Evolutionary conservation across 2,888 invertebrate species (phyloP).

Genomic region (Glaucopsyche alexis): DNA sequence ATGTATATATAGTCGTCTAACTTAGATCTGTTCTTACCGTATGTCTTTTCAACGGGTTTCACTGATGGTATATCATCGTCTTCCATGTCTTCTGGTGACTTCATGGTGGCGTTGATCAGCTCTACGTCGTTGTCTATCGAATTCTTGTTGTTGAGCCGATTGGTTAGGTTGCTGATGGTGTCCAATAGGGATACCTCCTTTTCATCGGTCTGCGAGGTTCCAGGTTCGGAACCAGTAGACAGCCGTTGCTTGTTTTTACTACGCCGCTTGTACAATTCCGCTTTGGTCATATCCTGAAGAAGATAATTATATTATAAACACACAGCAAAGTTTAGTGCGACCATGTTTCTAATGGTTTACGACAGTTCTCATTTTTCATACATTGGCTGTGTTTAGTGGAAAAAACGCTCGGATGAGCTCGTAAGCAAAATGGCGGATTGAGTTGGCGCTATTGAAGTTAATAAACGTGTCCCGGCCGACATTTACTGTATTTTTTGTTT

Average conservation of each 20-base stretch:
- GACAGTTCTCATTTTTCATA: no score
- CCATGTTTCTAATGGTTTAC: no score
- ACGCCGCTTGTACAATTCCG: constrained; percentile 70
- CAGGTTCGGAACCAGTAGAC: constrained; percentile 54
- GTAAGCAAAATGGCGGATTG: no score
- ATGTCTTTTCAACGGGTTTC: constrained; percentile 69
- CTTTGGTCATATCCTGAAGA: constrained; percentile 72
- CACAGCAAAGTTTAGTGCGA: neutral
- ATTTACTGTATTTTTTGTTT: no score
- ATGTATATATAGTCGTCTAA: constrained; percentile 70
- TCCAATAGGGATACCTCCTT: constrained; percentile 51
- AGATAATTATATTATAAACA: neutral
- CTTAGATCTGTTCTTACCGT: constrained; percentile 64
- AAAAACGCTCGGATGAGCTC: no score
- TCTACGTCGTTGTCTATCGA: constrained; percentile 71
- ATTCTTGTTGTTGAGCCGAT: constrained; percentile 60
- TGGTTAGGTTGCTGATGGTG: constrained; percentile 60
- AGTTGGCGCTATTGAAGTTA: no score
- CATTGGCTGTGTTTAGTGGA: no score
- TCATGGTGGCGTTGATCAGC: constrained; percentile 64
- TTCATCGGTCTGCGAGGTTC: constrained; percentile 50
- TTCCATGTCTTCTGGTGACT: constrained; percentile 49
- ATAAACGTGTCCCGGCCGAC: no score
- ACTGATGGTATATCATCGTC: constrained; percentile 64
- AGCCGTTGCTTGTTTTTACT: constrained; percentile 65